phyloP scores from a whole-genome alignment of 2,888 invertebrate species.

The Zhengitettix transpicula region DNA sequence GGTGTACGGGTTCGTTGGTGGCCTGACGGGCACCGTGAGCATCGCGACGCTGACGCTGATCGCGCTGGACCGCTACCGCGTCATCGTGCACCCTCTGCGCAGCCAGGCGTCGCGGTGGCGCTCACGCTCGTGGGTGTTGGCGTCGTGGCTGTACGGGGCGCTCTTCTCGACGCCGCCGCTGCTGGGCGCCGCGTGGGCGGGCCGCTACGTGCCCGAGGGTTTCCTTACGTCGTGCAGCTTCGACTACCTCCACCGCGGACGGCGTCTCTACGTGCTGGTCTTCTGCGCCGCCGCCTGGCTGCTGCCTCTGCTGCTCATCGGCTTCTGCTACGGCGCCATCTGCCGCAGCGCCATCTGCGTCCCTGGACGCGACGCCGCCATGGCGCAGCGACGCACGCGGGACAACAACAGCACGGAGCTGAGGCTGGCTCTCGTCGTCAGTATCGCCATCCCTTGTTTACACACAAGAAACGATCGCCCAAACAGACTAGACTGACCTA shows the following conservation, averaged over 20 bases:
- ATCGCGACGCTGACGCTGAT: constrained; percentile 68
- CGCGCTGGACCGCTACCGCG: constrained; percentile 65
- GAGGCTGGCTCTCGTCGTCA: constrained; percentile 15
- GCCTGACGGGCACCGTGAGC: constrained; percentile 62
- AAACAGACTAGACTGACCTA: too few species aligned
- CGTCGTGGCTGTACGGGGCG: constrained; percentile 58
- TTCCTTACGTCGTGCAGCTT: constrained; percentile 73
- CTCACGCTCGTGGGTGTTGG: constrained; percentile 40
- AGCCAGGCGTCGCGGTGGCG: constrained; percentile 35
- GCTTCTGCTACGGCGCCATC: constrained; percentile 56
- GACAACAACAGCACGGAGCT: constrained; percentile 53
- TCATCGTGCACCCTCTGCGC: constrained; percentile 61
- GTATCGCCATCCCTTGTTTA: neutral
- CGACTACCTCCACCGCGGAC: constrained; percentile 37
- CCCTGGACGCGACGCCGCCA: constrained; percentile 17
- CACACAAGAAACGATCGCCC: too few species aligned
- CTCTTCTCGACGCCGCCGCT: constrained; percentile 54
- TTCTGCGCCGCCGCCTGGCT: constrained; percentile 61
- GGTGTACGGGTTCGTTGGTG: constrained; percentile 64
- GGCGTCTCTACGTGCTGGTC: neutral
- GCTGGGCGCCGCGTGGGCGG: constrained; percentile 32
- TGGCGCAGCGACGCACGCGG: constrained; percentile 36
- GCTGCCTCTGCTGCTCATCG: constrained; percentile 50
- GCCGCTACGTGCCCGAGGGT: constrained; percentile 67
- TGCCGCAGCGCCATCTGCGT: constrained; percentile 39